Conservation (phyloP, 2,888 invertebrate species). For the Eupithecia subumbrata region DNA sequence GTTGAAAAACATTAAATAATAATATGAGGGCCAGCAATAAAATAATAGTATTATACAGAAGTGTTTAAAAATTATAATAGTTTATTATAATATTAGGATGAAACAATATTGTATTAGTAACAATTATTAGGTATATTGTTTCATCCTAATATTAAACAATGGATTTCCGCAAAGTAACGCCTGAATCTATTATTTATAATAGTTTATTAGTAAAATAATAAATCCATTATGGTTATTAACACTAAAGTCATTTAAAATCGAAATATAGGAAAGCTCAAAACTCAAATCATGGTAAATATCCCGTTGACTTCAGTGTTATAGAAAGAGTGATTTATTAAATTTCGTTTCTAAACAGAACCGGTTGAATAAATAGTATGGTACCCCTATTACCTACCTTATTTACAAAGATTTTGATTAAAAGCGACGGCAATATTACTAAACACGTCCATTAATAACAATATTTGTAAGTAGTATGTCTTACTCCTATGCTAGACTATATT, state of each 20-base stretch:
- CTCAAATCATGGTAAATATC: no score
- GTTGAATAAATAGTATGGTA: conserved; percentile 4
- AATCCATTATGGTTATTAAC: no score
- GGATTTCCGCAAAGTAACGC: no score
- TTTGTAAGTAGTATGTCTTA: conserved; percentile 5
- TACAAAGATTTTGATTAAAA: conserved; percentile 4
- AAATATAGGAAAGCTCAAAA: no score
- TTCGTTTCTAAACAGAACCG: background rate
- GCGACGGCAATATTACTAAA: conserved; percentile 1
- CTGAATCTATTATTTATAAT: no score
- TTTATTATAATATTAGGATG: no score
- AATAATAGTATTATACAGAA: background rate
- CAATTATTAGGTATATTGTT: no score
- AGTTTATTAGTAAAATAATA: no score
- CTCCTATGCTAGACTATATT: background rate
- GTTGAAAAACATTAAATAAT: background rate
- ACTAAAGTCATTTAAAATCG: no score
- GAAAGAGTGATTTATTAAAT: background rate
- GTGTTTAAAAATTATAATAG: background rate
- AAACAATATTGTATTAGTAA: no score
- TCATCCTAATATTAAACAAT: no score
- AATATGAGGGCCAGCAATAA: background rate
- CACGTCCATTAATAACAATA: background rate
- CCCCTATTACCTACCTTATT: conserved; percentile 1
- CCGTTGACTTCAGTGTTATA: background rate